Percentiles rank a stretch among this genome's conserved stretches.
Conservation (phyloP, 2,113 vertebrate genomes). For the Sceloporus tristichus region DNA sequence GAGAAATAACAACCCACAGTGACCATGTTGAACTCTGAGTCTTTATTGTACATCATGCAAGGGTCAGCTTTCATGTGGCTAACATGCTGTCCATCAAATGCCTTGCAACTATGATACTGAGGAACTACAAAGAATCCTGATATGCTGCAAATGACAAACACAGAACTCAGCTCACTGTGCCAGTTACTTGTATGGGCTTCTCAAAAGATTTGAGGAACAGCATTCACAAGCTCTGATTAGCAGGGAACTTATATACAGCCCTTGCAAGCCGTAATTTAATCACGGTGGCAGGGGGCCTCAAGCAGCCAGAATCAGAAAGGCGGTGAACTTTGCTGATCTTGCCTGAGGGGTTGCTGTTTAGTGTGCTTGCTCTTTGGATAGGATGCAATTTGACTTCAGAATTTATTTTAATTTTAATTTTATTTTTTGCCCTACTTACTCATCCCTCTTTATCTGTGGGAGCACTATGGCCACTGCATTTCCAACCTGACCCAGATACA, state of each 20-base stretch:
- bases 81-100: background rate
- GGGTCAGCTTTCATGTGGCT: constrained; percentile 31
- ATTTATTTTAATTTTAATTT: too few relatives aligned
- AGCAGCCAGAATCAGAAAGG: background rate
- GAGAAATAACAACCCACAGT: background rate
- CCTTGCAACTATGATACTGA: background rate
- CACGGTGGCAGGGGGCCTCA: background rate
- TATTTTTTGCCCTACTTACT: background rate
- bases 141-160: constrained; percentile 12
- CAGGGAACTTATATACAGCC: background rate
- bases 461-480: background rate
- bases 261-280: background rate
- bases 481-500: background rate
- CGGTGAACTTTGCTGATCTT: constrained; percentile 11
- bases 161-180: background rate
- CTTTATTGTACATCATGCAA: constrained; percentile 17
- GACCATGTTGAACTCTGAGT: constrained; percentile 17
- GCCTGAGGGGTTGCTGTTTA: background rate
- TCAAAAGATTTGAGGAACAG: constrained; percentile 22
- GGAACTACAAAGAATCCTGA: constrained; percentile 20
- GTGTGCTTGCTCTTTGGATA: constrained; percentile 8
- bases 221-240: constrained; percentile 21
- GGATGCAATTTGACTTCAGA: background rate
- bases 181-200: background rate
- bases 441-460: background rate